Conservation (phyloP, 2,888 invertebrate genomes). For the Pegoplata infirma region DNA sequence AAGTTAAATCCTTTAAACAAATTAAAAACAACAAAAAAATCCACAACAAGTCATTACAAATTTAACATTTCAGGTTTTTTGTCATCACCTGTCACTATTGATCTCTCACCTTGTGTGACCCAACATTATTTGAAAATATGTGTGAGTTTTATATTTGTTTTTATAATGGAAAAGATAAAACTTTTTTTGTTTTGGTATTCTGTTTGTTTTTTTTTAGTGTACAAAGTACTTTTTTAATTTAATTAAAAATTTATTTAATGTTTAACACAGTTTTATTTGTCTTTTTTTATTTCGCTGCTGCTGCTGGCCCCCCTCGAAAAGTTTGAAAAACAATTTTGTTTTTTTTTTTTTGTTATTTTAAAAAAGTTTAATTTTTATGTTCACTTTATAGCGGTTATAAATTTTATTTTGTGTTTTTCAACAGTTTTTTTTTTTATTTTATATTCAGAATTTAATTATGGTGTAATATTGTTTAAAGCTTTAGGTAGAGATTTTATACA, state of each 20-base stretch:
- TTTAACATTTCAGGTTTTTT: not conserved
- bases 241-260: slow-evolving; percentile 5
- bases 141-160: not conserved
- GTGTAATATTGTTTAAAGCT: not conserved
- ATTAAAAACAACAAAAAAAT: not conserved
- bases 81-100: not conserved
- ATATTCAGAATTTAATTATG: not conserved
- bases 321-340: not conserved
- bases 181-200: no score
- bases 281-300: not conserved
- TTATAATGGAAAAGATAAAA: slow-evolving; percentile 1
- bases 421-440: not conserved
- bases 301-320: not conserved
- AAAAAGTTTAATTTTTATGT: not conserved
- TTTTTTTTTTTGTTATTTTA: not conserved
- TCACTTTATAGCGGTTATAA: not conserved
- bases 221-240: slow-evolving; percentile 11
- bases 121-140: slow-evolving; percentile 3
- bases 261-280: slow-evolving; percentile 6
- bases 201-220: not conserved
- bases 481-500: not conserved
- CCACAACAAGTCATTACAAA: not conserved
- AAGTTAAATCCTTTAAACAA: no score
- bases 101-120: slow-evolving; percentile 29
- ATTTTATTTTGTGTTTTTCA: not conserved